phyloP scores from a whole-genome alignment of 2,888 invertebrate genomes.

The Osmoderma eremita region DNA sequence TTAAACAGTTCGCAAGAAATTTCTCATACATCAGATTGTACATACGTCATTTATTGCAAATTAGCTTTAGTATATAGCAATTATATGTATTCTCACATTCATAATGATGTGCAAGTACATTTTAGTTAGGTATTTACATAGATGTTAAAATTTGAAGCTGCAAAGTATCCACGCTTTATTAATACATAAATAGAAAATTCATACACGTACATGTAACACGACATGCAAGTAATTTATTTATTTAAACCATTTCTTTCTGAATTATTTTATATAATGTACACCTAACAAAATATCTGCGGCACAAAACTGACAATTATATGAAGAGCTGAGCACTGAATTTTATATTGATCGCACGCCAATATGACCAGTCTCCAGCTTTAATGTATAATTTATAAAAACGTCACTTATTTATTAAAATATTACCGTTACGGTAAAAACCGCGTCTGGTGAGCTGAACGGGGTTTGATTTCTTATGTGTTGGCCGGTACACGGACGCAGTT shows the following conservation, averaged over 20 bases:
- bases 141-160: no score
- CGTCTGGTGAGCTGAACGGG: slow-evolving; percentile 7
- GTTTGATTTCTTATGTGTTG: slow-evolving; percentile 43
- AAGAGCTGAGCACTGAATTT: no score
- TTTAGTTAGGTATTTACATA: no score
- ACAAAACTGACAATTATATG: no score
- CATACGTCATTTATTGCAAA: slow-evolving; percentile 5
- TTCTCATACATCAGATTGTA: slow-evolving; percentile 8
- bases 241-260: no score
- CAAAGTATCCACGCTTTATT: no score
- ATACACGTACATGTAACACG: neutral
- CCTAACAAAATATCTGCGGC: no score
- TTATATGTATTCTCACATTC: neutral
- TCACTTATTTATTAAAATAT: slow-evolving; percentile 42
- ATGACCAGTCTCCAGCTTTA: slow-evolving; percentile 22
- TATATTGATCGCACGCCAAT: neutral
- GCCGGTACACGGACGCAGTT: slow-evolving; percentile 23
- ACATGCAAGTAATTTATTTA: no score
- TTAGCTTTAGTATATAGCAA: neutral
- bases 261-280: no score
- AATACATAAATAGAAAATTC: neutral
- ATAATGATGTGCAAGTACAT: no score
- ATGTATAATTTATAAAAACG: slow-evolving; percentile 44
- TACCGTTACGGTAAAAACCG: slow-evolving; percentile 34
- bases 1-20: neutral